These are phyloP conservation scores for Temnothorax nylanderi DNA, from an alignment of 1,140 invertebrate genomes.

Conservation along the genomic window DNA sequence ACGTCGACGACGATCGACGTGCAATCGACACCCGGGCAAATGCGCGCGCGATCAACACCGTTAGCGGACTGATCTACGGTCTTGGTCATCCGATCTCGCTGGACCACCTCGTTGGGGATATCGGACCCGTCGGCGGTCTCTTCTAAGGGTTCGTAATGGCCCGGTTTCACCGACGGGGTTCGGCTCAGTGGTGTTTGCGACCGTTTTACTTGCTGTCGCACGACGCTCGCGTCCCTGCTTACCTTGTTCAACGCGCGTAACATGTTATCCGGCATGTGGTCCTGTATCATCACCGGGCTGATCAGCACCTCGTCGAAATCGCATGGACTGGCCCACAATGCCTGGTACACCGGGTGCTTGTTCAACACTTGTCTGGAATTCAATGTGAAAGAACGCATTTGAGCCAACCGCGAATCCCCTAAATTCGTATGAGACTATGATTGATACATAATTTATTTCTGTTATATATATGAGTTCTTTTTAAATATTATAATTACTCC, in stretches of 20 bases:
- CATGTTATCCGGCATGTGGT: conserved; percentile 97
- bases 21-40: conserved; percentile 15
- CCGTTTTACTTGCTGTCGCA: conserved; percentile 62
- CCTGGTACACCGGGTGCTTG: conserved; percentile 94
- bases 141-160: conserved; percentile 81
- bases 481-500: not conserved
- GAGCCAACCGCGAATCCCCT: not conserved
- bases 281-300: conserved; percentile 96
- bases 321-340: conserved; percentile 94
- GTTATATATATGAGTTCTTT: too few relatives aligned
- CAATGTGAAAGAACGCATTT: not conserved
- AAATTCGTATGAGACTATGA: not conserved
- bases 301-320: conserved; percentile 97
- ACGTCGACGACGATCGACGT: conserved; percentile 76
- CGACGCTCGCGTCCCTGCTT: conserved; percentile 76
- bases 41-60: not conserved
- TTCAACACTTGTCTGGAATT: conserved; percentile 89
- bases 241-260: conserved; percentile 95
- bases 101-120: conserved; percentile 41
- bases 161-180: conserved; percentile 77
- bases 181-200: conserved; percentile 71
- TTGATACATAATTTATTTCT: not conserved
- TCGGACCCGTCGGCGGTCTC: conserved; percentile 72
- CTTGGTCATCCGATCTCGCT: conserved; percentile 19
- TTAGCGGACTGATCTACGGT: conserved; percentile 32